Base-by-base conservation (phyloP, 2,888 invertebrate species). In the Amphipyra tragopoginis region DNA sequence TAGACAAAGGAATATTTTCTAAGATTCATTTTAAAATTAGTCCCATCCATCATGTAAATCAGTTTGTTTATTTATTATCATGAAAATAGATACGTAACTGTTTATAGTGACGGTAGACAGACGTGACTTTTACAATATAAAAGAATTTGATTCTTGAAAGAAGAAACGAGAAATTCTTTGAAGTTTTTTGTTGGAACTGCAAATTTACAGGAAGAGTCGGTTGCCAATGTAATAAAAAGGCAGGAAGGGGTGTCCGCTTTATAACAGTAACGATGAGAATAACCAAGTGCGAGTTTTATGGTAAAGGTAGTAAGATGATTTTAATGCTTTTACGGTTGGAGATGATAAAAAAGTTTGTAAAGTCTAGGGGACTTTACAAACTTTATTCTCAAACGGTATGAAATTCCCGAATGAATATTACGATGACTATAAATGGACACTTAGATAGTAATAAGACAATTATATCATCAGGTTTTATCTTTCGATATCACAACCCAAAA, bases 171-270 rank as follows among this genome's bases (percentile, higher is more conserved):
- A 52, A 40, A 33, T 21, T 48, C 10, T 54, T n/a, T 8, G 11
- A 36, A 52, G 5, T 29, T 33, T 56, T 45, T 68, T 50, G 10
- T 45, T 56, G 44, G 34, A 38, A 58, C 38, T 53, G 44, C 34
- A 51, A 45, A 56, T 57, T 66, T 49, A 61, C 61, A 49, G 72
- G 43, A 76, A 62, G 48, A 57, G 57, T 62, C 53, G 39, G 57
- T 61, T 70, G 65, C 65, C 70, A 76, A 67, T 44, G 47, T 63
- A 67, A 79, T 79, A 69, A 76, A 68, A 66, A 29, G 36, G 13
- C 51, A 56, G 74, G 67, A 70, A 72, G 47, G 51, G 68, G 70
- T 66, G 49, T 39, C 29, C 29, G 29, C 29, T 29, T 2, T 29
- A 29, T 0, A 29, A 29, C 49, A 61, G 59, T 70, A 61, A 76